Evolutionary conservation across 2,888 invertebrate species (phyloP).

Genomic region (Diadromus collaris): DNA sequence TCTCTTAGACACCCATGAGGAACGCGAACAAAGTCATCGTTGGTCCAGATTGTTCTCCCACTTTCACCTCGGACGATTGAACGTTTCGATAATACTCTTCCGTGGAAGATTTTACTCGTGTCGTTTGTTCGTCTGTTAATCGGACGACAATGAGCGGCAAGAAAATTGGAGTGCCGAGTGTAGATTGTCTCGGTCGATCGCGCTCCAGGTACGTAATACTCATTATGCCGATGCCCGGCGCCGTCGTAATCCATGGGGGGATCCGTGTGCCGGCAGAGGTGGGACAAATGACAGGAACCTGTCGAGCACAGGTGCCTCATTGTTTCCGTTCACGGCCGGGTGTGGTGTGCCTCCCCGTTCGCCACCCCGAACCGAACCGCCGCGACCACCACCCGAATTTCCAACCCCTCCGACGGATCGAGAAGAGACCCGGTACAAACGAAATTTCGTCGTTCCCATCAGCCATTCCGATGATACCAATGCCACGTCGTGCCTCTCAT

Average conservation of each 20-base stretch:
- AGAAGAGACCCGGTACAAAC: constrained; percentile 68
- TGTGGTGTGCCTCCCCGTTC: background rate
- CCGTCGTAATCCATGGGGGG: constrained; percentile 9
- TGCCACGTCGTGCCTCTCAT: background rate
- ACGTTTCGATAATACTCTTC: background rate
- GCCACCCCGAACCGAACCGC: background rate
- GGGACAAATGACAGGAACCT: constrained; percentile 44
- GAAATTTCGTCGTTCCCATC: constrained; percentile 18
- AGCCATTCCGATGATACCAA: background rate
- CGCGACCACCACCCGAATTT: background rate
- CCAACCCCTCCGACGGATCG: constrained; percentile 69
- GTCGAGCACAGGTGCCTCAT: constrained; percentile 64
- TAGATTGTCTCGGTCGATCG: no score
- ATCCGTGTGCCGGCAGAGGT: constrained; percentile 38
- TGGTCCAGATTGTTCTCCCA: background rate
- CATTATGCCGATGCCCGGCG: constrained; percentile 12
- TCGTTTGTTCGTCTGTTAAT: background rate
- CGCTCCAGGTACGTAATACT: background rate
- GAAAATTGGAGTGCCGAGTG: no score
- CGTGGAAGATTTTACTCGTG: background rate
- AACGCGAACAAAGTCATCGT: background rate
- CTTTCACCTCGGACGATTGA: background rate
- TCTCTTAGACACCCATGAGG: background rate
- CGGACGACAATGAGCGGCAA: no score
- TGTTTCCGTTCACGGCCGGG: constrained; percentile 51